These are phyloP conservation scores for Mus spretus DNA, from an alignment of 2,797 vertebrate species.

Conservation along the genomic window DNA sequence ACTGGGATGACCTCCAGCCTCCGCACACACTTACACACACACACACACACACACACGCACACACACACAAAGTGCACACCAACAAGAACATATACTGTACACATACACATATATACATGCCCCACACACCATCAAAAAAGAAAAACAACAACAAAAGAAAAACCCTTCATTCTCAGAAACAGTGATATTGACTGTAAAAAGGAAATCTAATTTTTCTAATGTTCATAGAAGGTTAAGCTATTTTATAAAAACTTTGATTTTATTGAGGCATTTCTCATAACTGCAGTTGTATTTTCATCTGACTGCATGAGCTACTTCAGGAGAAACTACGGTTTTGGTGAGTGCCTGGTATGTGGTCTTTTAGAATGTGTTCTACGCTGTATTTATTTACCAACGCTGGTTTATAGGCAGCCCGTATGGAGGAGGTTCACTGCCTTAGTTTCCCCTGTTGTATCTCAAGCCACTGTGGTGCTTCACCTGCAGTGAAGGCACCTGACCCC, in stretches of 20 bases:
- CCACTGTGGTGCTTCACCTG: accelerated
- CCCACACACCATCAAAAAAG: neutral
- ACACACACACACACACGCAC: neutral
- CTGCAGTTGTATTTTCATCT: neutral
- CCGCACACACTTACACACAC: neutral
- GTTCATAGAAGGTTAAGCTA: neutral
- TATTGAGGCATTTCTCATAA: neutral
- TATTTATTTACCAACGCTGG: neutral
- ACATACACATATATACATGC: neutral
- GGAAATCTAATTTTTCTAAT: neutral
- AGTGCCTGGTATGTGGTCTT: neutral
- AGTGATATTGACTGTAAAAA: neutral
- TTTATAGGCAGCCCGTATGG: neutral
- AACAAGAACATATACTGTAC: neutral
- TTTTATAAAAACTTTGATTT: neutral
- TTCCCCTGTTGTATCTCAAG: neutral
- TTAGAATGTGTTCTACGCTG: neutral
- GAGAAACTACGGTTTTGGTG: neutral
- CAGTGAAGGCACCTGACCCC: neutral
- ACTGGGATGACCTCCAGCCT: neutral
- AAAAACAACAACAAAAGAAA: neutral
- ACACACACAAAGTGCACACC: neutral
- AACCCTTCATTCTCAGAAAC: neutral
- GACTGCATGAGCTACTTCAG: neutral
- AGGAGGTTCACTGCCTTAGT: neutral